A percentile compares a stretch with the other conserved stretches of the same genome.
Evolutionary conservation across 2,888 invertebrate species (phyloP).

Genomic region (Athrips mouffetella): DNA sequence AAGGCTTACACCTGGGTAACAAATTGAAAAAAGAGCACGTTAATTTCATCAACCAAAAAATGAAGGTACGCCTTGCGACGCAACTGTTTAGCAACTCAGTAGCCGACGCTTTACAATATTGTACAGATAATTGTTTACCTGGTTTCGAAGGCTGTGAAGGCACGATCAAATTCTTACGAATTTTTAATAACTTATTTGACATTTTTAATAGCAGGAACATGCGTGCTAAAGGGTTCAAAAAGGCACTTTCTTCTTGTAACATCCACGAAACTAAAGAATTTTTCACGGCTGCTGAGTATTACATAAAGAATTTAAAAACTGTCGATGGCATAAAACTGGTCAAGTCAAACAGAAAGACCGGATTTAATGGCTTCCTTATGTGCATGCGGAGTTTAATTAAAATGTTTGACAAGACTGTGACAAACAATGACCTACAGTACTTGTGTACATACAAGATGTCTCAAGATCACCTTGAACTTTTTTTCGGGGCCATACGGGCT

Average conservation of each 20-base stretch:
- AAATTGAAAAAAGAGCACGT: too few species aligned
- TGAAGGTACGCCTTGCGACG: neutral
- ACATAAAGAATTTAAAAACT: conserved; percentile 8
- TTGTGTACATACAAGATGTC: conserved; percentile 18
- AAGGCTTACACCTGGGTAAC: neutral
- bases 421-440: conserved; percentile 8
- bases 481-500: conserved; percentile 20
- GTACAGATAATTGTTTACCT: neutral
- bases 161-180: too few species aligned
- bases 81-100: neutral
- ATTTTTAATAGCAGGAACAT: conserved; percentile 9
- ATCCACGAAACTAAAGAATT: neutral
- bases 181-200: conserved; percentile 12
- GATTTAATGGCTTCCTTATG: conserved; percentile 17
- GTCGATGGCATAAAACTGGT: neutral
- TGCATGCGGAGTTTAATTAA: conserved; percentile 12
- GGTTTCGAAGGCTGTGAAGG: conserved; percentile 15
- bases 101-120: neutral
- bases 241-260: neutral
- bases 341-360: conserved; percentile 5
- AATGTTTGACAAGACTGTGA: neutral
- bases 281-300: conserved; percentile 1
- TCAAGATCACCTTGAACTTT: conserved; percentile 17
- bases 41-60: neutral
- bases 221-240: conserved; percentile 5